These are phyloP conservation scores for Conchocele bisecta DNA, from an alignment of 2,888 invertebrate genomes.

Conservation along the genomic window DNA sequence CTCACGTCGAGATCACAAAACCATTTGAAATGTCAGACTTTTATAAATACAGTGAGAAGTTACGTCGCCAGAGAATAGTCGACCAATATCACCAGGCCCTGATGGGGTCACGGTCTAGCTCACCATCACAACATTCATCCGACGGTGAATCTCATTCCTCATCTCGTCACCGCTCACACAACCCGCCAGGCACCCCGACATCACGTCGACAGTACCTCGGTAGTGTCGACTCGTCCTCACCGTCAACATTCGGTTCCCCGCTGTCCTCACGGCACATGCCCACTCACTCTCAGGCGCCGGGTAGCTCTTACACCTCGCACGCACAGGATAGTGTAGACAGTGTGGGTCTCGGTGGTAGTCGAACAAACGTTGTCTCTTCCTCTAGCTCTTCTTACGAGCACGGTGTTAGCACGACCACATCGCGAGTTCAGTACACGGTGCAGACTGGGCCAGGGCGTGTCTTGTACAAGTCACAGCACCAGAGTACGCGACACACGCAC, in stretches of 20 bases:
- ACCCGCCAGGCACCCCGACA: conserved; percentile 3
- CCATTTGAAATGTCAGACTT: conserved; percentile 99
- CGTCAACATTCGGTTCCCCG: conserved; percentile 46
- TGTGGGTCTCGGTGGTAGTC: conserved; percentile 32
- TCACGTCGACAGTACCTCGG: conserved; percentile 29
- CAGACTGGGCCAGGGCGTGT: conserved; percentile 65
- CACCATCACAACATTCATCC: conserved; percentile 72
- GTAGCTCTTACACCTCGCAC: conserved; percentile 6
- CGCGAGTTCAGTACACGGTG: conserved; percentile 70
- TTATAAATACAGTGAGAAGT: conserved; percentile 98
- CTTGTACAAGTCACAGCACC: conserved; percentile 64
- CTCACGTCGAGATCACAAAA: conserved; percentile 91
- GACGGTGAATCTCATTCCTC: conserved; percentile 69
- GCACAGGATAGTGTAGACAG: conserved; percentile 5
- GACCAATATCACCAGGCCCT: conserved; percentile 76
- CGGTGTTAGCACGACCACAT: conserved; percentile 47
- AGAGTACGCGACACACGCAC: conserved; percentile 71
- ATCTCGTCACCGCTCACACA: conserved; percentile 42
- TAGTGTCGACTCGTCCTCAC: conserved; percentile 31
- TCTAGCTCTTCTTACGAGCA: conserved; percentile 28
- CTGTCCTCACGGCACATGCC: conserved; percentile 54
- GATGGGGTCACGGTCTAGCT: conserved; percentile 67
- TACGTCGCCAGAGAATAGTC: conserved; percentile 86
- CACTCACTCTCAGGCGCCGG: conserved; percentile 39
- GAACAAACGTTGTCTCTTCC: conserved; percentile 35